phyloP scores from a whole-genome alignment of 2,888 invertebrate genomes.

The Digitonthophagus gazella region DNA sequence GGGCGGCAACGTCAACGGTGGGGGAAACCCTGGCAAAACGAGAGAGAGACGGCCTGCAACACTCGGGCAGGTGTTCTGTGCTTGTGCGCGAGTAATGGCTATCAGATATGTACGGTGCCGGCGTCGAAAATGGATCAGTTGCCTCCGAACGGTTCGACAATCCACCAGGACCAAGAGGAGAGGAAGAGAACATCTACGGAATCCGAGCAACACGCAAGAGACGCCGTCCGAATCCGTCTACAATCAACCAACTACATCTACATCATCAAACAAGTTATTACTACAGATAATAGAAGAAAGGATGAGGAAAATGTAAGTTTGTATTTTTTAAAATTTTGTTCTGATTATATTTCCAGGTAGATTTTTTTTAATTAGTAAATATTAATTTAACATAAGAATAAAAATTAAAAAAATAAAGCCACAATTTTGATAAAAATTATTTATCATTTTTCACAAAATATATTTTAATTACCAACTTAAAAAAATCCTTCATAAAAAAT shows the following conservation, averaged over 20 bases:
- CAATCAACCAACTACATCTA: background rate
- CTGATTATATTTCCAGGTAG: conserved; percentile 1
- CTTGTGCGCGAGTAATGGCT: conserved; percentile 49
- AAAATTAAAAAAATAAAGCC: too few relatives aligned
- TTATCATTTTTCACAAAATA: too few relatives aligned
- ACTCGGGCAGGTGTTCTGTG: conserved; percentile 45
- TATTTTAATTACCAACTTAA: too few relatives aligned
- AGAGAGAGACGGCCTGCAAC: conserved; percentile 28
- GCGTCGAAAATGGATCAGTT: conserved; percentile 43
- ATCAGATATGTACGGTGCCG: conserved; percentile 49
- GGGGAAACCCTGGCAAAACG: conserved; percentile 19
- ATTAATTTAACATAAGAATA: background rate
- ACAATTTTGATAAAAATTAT: too few relatives aligned
- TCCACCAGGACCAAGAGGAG: conserved; percentile 14
- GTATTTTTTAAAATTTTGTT: conserved; percentile 3
- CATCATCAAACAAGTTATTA: too few relatives aligned
- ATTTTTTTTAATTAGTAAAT: background rate
- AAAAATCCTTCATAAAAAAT: too few relatives aligned
- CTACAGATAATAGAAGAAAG: background rate
- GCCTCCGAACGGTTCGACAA: conserved; percentile 36
- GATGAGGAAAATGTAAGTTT: background rate
- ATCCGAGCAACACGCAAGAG: background rate
- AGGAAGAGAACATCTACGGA: conserved; percentile 5
- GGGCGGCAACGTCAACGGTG: conserved; percentile 8
- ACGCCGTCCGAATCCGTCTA: background rate